Conservation (phyloP, 1,140 invertebrate species). For the Micrasema minimum region DNA sequence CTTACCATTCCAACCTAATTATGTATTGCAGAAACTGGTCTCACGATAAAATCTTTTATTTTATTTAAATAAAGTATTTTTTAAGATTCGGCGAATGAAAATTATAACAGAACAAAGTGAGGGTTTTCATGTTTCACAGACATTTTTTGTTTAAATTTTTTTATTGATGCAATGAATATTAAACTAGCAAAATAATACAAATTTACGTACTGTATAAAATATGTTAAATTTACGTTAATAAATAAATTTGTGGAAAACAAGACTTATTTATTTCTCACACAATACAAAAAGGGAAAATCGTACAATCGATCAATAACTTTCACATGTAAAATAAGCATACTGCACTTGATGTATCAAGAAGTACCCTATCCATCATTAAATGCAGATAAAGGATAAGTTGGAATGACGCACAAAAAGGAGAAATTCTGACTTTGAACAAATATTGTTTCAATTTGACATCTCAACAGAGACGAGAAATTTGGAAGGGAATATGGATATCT, state of each 20-base stretch:
- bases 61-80: conserved; percentile 1
- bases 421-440: too few species aligned
- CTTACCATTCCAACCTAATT: conserved; percentile 17
- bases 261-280: too few species aligned
- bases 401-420: too few species aligned
- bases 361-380: too few species aligned
- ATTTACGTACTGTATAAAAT: conserved; percentile 42
- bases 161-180: conserved; percentile 14
- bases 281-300: too few species aligned
- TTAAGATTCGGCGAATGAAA: background rate
- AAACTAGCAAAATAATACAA: conserved; percentile 33
- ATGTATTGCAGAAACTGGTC: conserved; percentile 3
- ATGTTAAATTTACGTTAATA: conserved; percentile 52
- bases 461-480: too few species aligned
- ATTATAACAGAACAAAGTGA: conserved; percentile 1
- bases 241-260: conserved; percentile 60
- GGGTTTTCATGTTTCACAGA: conserved; percentile 13
- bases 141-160: conserved; percentile 14
- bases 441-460: too few species aligned
- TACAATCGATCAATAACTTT: too few species aligned
- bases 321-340: too few species aligned
- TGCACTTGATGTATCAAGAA: too few species aligned
- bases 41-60: background rate
- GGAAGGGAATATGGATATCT: too few species aligned
- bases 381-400: too few species aligned